Conservation (phyloP, 1,140 invertebrate species). For the Metaphire vulgaris region DNA sequence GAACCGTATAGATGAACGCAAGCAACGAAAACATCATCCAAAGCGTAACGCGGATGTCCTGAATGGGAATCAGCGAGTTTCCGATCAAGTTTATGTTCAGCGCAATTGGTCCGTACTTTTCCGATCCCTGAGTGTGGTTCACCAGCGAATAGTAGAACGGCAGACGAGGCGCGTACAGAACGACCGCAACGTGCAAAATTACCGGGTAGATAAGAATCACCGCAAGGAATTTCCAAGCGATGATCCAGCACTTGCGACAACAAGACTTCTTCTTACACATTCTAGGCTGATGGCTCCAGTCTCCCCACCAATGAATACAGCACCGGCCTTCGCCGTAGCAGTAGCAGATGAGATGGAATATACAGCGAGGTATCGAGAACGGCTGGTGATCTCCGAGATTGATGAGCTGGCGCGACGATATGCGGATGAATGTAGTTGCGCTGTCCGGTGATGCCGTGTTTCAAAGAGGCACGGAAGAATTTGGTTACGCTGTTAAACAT, state of each 20-base stretch:
- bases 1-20: slow-evolving; percentile 27
- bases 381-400: slow-evolving; percentile 28
- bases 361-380: slow-evolving; percentile 26
- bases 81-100: slow-evolving; percentile 28
- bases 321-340: slow-evolving; percentile 31
- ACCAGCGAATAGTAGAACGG: slow-evolving; percentile 11
- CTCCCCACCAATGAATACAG: slow-evolving; percentile 31
- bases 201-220: slow-evolving; percentile 25
- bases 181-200: slow-evolving; percentile 23
- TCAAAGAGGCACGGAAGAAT: slow-evolving; percentile 30
- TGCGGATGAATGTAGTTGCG: slow-evolving; percentile 31
- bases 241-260: slow-evolving; percentile 21
- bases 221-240: slow-evolving; percentile 9
- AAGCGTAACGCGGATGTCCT: slow-evolving; percentile 5
- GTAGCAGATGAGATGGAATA: slow-evolving; percentile 28
- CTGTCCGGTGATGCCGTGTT: slow-evolving; percentile 31
- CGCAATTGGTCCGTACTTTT: not conserved
- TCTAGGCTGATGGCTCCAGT: slow-evolving; percentile 26
- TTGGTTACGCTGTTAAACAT: slow-evolving; percentile 26
- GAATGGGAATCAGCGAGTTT: slow-evolving; percentile 4
- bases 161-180: slow-evolving; percentile 25
- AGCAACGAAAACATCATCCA: slow-evolving; percentile 29
- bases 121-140: not conserved
- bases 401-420: slow-evolving; percentile 29
- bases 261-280: slow-evolving; percentile 11